A percentile compares a stretch with the other conserved stretches of the same genome.
Evolutionary conservation across 2,113 vertebrate species (phyloP).

Genomic region (Emydocephalus ijimae): DNA sequence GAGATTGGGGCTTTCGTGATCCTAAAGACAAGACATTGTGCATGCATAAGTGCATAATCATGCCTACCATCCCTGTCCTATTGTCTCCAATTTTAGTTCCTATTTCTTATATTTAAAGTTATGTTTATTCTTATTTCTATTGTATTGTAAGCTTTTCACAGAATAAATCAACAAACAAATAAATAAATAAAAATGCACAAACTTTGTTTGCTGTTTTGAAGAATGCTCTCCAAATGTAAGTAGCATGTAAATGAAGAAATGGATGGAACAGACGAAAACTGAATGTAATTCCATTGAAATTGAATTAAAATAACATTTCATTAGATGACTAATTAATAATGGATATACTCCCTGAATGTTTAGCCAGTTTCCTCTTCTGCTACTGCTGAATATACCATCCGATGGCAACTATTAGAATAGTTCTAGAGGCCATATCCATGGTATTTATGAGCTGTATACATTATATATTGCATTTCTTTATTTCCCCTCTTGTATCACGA

Average conservation of each 20-base stretch:
- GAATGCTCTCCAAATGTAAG: neutral
- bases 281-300: neutral
- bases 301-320: neutral
- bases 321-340: neutral
- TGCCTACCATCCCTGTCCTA: no score
- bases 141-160: no score
- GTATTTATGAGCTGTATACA: neutral
- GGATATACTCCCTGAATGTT: neutral
- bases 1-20: neutral
- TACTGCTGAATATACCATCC: neutral
- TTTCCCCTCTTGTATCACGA: neutral
- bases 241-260: neutral
- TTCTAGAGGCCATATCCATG: neutral
- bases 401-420: neutral
- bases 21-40: neutral
- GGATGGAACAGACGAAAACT: neutral
- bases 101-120: no score
- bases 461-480: neutral
- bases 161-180: no score
- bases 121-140: no score
- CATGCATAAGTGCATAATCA: no score
- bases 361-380: neutral
- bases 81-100: no score
- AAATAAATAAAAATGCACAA: neutral
- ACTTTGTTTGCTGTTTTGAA: neutral